Percentiles rank a stretch among this genome's conserved stretches.
Conservation (phyloP, 2,797 vertebrate genomes). For the Tenualosa thibaudeaui region DNA sequence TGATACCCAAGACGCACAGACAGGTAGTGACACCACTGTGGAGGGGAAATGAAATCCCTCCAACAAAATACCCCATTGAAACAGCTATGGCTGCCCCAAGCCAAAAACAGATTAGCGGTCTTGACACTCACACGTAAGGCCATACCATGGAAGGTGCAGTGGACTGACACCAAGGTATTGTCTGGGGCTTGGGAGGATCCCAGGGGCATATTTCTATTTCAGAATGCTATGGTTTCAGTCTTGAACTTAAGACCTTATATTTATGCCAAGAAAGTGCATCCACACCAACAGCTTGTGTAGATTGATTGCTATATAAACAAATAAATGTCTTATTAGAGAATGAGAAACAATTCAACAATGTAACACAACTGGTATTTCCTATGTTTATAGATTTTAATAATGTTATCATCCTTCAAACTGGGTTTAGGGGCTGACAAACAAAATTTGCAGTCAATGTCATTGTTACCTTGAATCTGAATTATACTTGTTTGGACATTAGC, state of each 20-base stretch:
- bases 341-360: background rate
- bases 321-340: background rate
- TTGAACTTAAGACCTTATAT: conserved; percentile 11
- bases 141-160: conserved; percentile 23
- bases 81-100: conserved; percentile 1
- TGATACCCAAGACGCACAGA: conserved; percentile 25
- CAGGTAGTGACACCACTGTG: conserved; percentile 31
- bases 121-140: conserved; percentile 18
- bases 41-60: conserved; percentile 23
- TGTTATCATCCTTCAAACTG: background rate
- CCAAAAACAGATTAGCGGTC: conserved; percentile 19
- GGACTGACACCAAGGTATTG: conserved; percentile 8
- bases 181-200: background rate
- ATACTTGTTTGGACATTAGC: conserved; percentile 25
- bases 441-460: conserved; percentile 16
- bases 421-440: background rate
- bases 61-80: conserved; percentile 24
- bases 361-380: background rate
- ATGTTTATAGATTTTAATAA: background rate
- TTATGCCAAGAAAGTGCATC: background rate
- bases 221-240: conserved; percentile 17
- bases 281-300: background rate
- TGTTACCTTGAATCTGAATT: conserved; percentile 25
- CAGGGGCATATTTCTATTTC: background rate
- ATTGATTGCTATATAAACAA: conserved; percentile 2